A percentile compares a stretch with the other conserved stretches of the same genome.
phyloP scores from a whole-genome alignment of 2,888 invertebrate genomes.

The Leptogaster cylindrica region DNA sequence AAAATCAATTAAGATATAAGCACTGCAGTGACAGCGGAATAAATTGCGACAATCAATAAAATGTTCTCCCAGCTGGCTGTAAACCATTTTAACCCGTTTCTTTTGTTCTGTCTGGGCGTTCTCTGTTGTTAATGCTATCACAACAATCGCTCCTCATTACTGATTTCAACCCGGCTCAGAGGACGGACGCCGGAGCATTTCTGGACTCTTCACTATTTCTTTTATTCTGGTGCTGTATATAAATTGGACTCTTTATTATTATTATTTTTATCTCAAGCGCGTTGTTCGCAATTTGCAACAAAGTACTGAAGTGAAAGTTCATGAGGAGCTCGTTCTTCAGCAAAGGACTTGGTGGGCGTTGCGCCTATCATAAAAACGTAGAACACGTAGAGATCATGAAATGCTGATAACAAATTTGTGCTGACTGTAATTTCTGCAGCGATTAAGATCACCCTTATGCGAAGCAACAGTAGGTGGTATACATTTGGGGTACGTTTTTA shows the following conservation, averaged over 20 bases:
- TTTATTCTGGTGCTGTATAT: not conserved
- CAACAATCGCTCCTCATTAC: constrained; percentile 23
- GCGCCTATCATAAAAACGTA: constrained; percentile 2
- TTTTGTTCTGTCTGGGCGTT: not conserved
- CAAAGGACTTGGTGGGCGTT: not conserved
- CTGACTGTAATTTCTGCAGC: constrained; percentile 8
- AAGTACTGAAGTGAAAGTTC: constrained; percentile 9
- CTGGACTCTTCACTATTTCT: not conserved
- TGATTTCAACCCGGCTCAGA: constrained; percentile 2
- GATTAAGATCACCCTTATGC: constrained; percentile 34
- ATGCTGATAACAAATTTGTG: constrained; percentile 22
- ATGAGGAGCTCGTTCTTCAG: not conserved
- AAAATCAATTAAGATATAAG: constrained; percentile 37
- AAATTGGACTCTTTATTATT: not conserved
- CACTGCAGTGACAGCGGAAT: constrained; percentile 32
- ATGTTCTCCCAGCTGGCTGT: constrained; percentile 2
- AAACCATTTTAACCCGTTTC: not conserved
- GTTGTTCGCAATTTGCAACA: not conserved
- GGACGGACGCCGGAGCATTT: constrained; percentile 1
- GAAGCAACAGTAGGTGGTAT: too few species aligned
- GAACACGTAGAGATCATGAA: constrained; percentile 2
- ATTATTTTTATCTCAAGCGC: too few species aligned
- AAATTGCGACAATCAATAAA: constrained; percentile 40
- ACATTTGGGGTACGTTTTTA: too few species aligned
- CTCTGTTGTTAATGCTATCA: constrained; percentile 27